Conservation (phyloP, 2,888 invertebrate genomes). For the Ennomos quercinarius region DNA sequence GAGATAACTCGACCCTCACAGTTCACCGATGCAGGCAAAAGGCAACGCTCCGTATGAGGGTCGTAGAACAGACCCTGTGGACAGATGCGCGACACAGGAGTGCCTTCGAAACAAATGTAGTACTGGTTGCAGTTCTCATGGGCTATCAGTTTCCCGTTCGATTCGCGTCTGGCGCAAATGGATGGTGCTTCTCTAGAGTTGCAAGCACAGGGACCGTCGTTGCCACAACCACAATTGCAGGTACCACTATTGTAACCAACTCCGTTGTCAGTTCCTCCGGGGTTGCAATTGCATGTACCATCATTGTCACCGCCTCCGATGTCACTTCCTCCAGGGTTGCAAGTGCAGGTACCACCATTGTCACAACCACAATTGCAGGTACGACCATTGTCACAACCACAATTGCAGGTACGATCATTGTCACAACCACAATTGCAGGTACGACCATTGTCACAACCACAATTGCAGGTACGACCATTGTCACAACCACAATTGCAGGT, state of each 20-base stretch:
- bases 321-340: slow-evolving; percentile 16
- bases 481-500: too few relatives aligned
- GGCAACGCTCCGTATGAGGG: slow-evolving; percentile 46
- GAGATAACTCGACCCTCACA: slow-evolving; percentile 48
- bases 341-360: slow-evolving; percentile 17
- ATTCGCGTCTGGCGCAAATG: slow-evolving; percentile 43
- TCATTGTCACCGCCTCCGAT: slow-evolving; percentile 20
- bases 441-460: too few relatives aligned
- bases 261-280: slow-evolving; percentile 26
- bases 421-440: too few relatives aligned
- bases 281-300: slow-evolving; percentile 35
- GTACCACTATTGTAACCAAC: slow-evolving; percentile 21
- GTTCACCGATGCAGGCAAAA: slow-evolving; percentile 54
- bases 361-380: too few relatives aligned
- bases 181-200: slow-evolving; percentile 41
- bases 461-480: too few relatives aligned
- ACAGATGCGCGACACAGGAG: slow-evolving; percentile 48
- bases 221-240: slow-evolving; percentile 44
- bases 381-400: slow-evolving; percentile 22
- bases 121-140: slow-evolving; percentile 57
- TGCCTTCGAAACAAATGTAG: slow-evolving; percentile 52
- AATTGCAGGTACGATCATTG: too few relatives aligned
- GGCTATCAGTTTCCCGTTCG: slow-evolving; percentile 53
- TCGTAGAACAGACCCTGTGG: slow-evolving; percentile 49
- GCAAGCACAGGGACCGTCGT: slow-evolving; percentile 34